Percentiles rank a stretch among this genome's conserved stretches.
phyloP scores from a whole-genome alignment of 2,113 vertebrate species.

The Dasypus novemcinctus region DNA sequence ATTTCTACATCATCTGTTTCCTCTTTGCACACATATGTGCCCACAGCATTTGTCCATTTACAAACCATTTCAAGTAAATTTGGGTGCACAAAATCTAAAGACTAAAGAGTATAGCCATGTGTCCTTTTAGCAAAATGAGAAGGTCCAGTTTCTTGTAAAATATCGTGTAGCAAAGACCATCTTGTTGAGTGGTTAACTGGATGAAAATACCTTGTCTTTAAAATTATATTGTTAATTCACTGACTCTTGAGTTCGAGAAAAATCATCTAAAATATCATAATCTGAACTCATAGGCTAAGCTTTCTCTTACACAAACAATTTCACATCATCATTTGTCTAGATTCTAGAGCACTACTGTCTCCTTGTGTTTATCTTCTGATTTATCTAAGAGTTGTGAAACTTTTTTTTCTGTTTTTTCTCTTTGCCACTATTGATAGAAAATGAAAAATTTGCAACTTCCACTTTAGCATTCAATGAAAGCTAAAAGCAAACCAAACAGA shows the following conservation, averaged over 20 bases:
- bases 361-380: conserved; percentile 13
- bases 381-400: neutral
- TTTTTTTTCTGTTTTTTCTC: neutral
- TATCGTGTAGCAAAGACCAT: neutral
- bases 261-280: neutral
- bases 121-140: conserved; percentile 20
- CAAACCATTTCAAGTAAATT: conserved; percentile 36
- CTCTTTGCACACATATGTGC: neutral
- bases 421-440: neutral
- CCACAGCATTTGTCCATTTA: neutral
- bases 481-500: conserved; percentile 15
- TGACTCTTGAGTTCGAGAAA: conserved; percentile 38
- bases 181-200: neutral
- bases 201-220: conserved; percentile 1
- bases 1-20: neutral
- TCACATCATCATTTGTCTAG: neutral
- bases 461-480: neutral
- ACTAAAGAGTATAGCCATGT: neutral
- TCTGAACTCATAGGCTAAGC: conserved; percentile 3
- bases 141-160: neutral
- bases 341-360: neutral
- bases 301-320: neutral
- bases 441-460: conserved; percentile 12
- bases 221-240: conserved; percentile 34
- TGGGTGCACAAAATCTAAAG: neutral